Conservation (phyloP, 2,113 vertebrate genomes). For the Sorex fumeus region DNA sequence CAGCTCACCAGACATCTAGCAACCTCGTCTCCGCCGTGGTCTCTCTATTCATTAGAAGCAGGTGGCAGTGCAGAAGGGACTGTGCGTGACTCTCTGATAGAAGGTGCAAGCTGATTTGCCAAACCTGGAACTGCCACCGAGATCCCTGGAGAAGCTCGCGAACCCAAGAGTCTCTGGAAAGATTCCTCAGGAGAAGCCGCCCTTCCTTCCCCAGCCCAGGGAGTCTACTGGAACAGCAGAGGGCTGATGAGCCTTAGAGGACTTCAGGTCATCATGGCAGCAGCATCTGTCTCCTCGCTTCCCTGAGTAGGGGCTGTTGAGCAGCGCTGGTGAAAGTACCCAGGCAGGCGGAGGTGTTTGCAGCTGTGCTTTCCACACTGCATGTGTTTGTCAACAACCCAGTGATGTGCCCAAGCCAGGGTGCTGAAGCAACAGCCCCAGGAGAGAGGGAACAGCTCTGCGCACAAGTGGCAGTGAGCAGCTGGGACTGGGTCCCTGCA, state of each 20-base stretch:
- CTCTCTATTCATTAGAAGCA: neutral
- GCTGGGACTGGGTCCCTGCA: neutral
- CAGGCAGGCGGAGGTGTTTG: neutral
- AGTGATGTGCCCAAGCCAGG: neutral
- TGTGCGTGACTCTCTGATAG: too few relatives aligned
- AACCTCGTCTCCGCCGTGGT: neutral
- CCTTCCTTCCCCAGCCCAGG: neutral
- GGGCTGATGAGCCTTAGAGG: neutral
- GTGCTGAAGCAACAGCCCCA: neutral
- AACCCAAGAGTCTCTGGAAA: conserved; percentile 12
- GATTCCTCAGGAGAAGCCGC: neutral
- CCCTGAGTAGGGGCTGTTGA: neutral
- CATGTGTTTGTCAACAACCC: neutral
- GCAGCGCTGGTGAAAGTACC: neutral
- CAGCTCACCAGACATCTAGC: too few relatives aligned
- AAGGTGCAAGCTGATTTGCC: too few relatives aligned
- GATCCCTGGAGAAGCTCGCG: neutral
- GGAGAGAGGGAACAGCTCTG: neutral
- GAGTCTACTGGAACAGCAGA: conserved; percentile 28
- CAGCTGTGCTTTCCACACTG: neutral
- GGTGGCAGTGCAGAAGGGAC: too few relatives aligned
- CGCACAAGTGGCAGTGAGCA: neutral
- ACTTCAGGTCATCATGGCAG: neutral
- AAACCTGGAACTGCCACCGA: neutral
- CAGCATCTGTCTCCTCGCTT: neutral